These are phyloP conservation scores for Ursus arctos DNA, from an alignment of 2,113 vertebrate species.

Conservation along the genomic window DNA sequence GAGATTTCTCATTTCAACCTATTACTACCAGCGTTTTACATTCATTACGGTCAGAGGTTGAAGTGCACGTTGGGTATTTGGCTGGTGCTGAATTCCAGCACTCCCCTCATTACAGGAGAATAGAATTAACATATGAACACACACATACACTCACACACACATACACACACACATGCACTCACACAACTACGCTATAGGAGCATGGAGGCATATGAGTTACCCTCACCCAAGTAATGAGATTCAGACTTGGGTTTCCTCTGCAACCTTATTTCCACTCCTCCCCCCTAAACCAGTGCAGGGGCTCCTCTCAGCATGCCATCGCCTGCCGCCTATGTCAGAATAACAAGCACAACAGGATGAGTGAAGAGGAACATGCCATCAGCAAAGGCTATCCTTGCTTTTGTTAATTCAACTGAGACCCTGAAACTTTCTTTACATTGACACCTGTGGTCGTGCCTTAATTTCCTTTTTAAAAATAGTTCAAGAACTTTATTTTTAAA, in stretches of 20 bases:
- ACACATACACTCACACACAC: too few species aligned
- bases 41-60: conserved; percentile 81
- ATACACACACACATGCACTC: background rate
- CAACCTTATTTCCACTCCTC: conserved; percentile 13
- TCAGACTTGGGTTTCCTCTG: conserved; percentile 61
- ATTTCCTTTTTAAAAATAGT: conserved; percentile 37
- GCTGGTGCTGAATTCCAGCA: conserved; percentile 64
- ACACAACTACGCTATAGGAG: background rate
- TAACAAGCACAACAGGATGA: conserved; percentile 59
- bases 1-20: conserved; percentile 82
- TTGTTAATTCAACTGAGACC: conserved; percentile 18
- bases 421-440: conserved; percentile 54
- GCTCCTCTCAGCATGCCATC: background rate
- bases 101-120: conserved; percentile 75
- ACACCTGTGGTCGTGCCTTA: background rate
- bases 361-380: conserved; percentile 57
- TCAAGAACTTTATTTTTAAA: conserved; percentile 13
- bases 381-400: conserved; percentile 54
- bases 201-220: background rate
- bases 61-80: conserved; percentile 72
- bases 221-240: conserved; percentile 15
- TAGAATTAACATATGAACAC: conserved; percentile 75
- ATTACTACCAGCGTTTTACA: conserved; percentile 81
- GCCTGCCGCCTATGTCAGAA: background rate
- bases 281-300: conserved; percentile 14